Evolutionary conservation across 2,797 vertebrate species (phyloP), one percentile per base, ranked within the genome.

Genomic region (Neoniphon sammara): DNA sequence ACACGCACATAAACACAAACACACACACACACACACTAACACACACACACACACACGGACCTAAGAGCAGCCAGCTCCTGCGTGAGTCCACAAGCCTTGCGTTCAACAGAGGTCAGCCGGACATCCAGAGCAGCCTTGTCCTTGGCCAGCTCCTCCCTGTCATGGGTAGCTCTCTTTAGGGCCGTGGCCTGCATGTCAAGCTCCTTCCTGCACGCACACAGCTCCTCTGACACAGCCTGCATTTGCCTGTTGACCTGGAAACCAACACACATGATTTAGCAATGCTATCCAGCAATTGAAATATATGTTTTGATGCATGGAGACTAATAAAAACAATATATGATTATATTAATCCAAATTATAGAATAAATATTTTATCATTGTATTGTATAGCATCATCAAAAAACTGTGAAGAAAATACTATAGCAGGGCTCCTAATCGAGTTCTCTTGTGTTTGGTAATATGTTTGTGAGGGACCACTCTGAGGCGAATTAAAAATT

Each of bases 31-130:
- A 76, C 44, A 66, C 69, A 73, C 82, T 93, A 87, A 44, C 23
- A 67, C 2, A 50, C 47, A 85, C 66, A 94, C 89, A 71, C 56
- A 62, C 67, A 62, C 69, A 77, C 67, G 75, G 50, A 96, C 94
- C 95, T 95, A 80, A 97, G 89, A 18, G 70, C 68, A 25, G 93
- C 78, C 34, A 90, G 87, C 73, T 96, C 94, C 81, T 95, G 90
- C 52, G 85, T 83, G 31, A 92, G 81, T 73, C 91, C 91, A 60
- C 72, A 93, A 80, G 85, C 74, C 77, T 93, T 95, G 81, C 92
- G 89, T 55, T 93, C 94, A 77, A 94, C 85, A 9, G 93, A 87
- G 57, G 91, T 91, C 59, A 95, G 91, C 78, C 89, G 90, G 85
- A 95, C 92, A 53, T 90, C 90, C 84, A 96, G 89, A 67, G 85